A percentile compares a stretch with the other conserved stretches of the same genome.
Evolutionary conservation across 2,797 vertebrate genomes (phyloP).

Genomic region (Mus caroli): DNA sequence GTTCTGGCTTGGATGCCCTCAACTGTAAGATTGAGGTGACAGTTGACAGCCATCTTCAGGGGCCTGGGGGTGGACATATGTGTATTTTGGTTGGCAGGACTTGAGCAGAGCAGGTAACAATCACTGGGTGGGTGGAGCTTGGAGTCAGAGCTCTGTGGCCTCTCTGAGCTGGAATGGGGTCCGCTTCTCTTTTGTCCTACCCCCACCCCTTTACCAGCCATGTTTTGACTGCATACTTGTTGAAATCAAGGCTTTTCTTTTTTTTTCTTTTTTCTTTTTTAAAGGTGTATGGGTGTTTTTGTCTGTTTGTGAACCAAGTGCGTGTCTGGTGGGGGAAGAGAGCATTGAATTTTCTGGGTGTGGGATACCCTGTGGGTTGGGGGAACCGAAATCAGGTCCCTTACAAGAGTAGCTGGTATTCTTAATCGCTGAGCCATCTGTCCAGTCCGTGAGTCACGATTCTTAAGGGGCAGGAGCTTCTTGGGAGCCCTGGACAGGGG

Average conservation of each 20-base stretch:
- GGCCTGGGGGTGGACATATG: too few species aligned
- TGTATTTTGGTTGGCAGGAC: accelerated
- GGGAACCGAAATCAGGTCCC: background rate
- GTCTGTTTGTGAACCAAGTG: background rate
- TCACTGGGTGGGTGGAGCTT: background rate
- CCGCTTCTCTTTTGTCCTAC: background rate
- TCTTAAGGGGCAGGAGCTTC: background rate
- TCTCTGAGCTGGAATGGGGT: background rate
- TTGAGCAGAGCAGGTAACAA: background rate
- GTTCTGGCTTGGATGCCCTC: background rate
- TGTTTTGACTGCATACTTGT: background rate
- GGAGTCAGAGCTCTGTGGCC: background rate
- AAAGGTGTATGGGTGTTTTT: background rate
- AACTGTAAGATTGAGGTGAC: background rate
- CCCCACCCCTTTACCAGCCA: too few species aligned
- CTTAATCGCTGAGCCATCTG: background rate
- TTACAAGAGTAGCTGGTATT: background rate
- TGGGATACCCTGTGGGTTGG: background rate
- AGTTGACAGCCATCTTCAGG: background rate
- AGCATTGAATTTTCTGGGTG: background rate
- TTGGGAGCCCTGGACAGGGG: background rate
- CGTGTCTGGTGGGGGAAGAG: background rate
- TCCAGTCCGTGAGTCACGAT: background rate
- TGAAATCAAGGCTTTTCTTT: too few species aligned
- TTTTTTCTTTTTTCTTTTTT: too few species aligned